A percentile compares a stretch with the other conserved stretches of the same genome.
phyloP scores from a whole-genome alignment of 2,888 invertebrate genomes.

The Caenorhabditis sp. region DNA sequence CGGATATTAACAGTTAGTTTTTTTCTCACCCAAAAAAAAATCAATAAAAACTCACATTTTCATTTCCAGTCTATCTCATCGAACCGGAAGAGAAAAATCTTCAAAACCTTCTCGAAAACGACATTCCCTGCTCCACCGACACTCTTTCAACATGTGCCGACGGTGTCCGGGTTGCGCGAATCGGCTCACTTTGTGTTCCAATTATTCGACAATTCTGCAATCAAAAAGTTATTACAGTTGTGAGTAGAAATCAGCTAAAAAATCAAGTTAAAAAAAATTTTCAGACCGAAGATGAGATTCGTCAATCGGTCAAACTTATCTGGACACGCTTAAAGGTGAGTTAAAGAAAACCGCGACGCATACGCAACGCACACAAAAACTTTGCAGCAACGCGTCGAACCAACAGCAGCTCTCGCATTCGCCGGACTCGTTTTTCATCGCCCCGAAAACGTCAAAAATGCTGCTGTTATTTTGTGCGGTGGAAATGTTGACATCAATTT shows the following conservation, averaged over 20 bases:
- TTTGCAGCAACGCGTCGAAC: constrained; percentile 57
- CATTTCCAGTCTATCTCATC: constrained; percentile 61
- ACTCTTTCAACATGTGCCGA: constrained; percentile 70
- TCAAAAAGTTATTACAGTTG: constrained; percentile 71
- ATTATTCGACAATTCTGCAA: constrained; percentile 71
- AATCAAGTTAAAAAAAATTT: constrained; percentile 25
- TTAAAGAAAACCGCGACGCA: too few species aligned
- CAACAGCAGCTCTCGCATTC: constrained; percentile 53
- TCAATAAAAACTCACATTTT: too few species aligned
- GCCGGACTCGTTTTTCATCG: constrained; percentile 46
- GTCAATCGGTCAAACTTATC: constrained; percentile 73
- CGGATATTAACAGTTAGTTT: constrained; percentile 71
- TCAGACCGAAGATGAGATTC: constrained; percentile 72
- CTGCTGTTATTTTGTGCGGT: constrained; percentile 52
- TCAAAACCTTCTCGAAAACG: constrained; percentile 17
- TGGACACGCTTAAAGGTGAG: constrained; percentile 35
- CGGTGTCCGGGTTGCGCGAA: constrained; percentile 72
- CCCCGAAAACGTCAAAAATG: constrained; percentile 24
- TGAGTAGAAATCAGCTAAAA: constrained; percentile 17
- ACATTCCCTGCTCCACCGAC: constrained; percentile 13
- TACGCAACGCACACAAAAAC: not conserved
- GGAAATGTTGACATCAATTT: constrained; percentile 56
- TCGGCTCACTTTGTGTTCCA: constrained; percentile 73
- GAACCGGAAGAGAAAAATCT: constrained; percentile 68
- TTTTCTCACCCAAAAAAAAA: not conserved